A percentile compares a stretch with the other conserved stretches of the same genome.
Conservation (phyloP, 2,888 invertebrate species). For the Listrodromus nycthemerus region DNA sequence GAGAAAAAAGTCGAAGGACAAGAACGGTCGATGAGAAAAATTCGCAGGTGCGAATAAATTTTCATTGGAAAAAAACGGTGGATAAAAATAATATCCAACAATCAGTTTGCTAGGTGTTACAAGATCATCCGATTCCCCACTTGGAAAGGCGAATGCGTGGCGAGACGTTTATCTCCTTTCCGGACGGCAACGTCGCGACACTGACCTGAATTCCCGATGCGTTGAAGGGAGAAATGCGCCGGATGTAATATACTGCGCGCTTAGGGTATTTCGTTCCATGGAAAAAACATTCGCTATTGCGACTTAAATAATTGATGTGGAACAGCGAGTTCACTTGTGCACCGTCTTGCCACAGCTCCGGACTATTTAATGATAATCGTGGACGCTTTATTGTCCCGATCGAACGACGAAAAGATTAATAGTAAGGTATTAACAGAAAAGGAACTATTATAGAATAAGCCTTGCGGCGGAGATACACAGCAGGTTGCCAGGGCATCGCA, state of each 20-base stretch:
- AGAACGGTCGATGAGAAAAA: too few species aligned
- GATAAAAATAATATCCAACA: background rate
- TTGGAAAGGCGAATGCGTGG: background rate
- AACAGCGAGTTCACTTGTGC: background rate
- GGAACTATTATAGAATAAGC: background rate
- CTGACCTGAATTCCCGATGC: conserved; percentile 58
- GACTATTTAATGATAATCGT: background rate
- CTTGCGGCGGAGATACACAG: background rate
- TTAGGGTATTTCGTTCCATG: background rate
- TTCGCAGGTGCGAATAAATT: too few species aligned
- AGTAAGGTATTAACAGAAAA: background rate
- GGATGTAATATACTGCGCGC: background rate
- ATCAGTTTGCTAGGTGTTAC: background rate
- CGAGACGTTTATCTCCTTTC: conserved; percentile 55
- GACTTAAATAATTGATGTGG: background rate
- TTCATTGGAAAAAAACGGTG: too few species aligned
- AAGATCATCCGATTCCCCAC: conserved; percentile 25
- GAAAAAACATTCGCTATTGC: background rate
- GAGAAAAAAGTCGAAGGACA: too few species aligned
- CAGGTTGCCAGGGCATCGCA: background rate
- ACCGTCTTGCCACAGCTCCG: background rate
- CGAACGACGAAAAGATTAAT: background rate
- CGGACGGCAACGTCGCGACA: conserved; percentile 39
- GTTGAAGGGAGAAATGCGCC: conserved; percentile 5
- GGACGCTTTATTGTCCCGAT: background rate